Percentiles rank a stretch among this genome's conserved stretches.
phyloP scores from a whole-genome alignment of 2,113 vertebrate species.

The Coptodon rendalli region DNA sequence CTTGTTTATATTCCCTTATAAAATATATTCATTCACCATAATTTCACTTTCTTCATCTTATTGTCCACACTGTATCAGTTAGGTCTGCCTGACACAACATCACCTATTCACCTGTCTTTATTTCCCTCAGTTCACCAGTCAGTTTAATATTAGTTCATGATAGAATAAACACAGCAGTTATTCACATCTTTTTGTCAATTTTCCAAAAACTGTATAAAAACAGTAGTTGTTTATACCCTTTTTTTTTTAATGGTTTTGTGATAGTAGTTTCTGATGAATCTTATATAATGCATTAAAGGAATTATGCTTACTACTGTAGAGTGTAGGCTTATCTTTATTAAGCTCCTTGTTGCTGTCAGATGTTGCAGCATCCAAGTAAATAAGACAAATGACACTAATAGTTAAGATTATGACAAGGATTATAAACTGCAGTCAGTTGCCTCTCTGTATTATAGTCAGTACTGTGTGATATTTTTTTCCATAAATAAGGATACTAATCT shows the following conservation, averaged over 20 bases:
- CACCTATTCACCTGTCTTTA: rapidly evolving
- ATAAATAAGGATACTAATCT: not conserved
- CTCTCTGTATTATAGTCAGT: not conserved
- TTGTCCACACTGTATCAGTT: not conserved
- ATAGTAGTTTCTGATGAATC: not conserved
- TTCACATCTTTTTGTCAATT: not conserved
- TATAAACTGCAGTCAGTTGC: not conserved
- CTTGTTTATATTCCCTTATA: not conserved
- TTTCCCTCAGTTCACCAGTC: not conserved
- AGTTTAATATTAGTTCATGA: not conserved
- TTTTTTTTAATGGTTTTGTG: too few relatives aligned
- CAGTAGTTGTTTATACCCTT: rapidly evolving
- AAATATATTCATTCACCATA: not conserved
- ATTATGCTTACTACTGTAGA: not conserved
- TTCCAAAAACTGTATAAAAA: not conserved
- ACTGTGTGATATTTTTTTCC: rapidly evolving
- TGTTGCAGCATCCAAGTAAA: not conserved
- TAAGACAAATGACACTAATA: not conserved
- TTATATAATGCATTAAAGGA: not conserved
- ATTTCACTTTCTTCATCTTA: not conserved
- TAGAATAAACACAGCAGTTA: not conserved
- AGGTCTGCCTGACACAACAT: not conserved
- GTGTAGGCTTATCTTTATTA: not conserved
- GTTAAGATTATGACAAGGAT: not conserved
- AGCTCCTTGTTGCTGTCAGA: not conserved